Evolutionary conservation across 2,113 vertebrate genomes (phyloP).

Genomic region (Phylloscopus whistleri): DNA sequence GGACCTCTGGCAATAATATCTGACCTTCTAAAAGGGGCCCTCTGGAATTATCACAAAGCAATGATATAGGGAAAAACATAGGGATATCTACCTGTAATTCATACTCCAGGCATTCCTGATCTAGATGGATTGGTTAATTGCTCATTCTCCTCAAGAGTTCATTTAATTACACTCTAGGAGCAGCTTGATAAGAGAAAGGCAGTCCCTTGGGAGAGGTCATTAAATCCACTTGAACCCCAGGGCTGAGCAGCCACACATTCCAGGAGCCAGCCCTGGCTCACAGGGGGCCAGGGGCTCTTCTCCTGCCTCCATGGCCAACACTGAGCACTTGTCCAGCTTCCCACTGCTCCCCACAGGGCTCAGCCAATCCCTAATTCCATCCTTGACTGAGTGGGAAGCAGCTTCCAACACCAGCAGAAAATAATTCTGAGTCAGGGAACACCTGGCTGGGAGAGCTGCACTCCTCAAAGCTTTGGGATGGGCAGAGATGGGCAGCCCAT

Average conservation of each 20-base stretch:
- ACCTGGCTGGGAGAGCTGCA: neutral
- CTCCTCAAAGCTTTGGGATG: neutral
- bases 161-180: conserved; percentile 61
- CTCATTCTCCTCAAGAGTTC: conserved; percentile 52
- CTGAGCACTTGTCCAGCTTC: neutral
- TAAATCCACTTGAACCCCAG: conserved; percentile 34
- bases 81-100: conserved; percentile 67
- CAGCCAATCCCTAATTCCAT: neutral
- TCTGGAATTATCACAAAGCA: conserved; percentile 2
- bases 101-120: conserved; percentile 54
- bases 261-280: neutral
- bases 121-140: conserved; percentile 56
- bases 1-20: conserved; percentile 16
- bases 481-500: neutral
- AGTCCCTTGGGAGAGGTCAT: conserved; percentile 6
- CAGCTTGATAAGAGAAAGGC: conserved; percentile 57
- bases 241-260: neutral
- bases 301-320: neutral
- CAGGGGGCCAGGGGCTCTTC: neutral
- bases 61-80: neutral
- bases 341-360: neutral
- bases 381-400: neutral
- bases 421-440: neutral
- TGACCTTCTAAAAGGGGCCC: neutral
- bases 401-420: neutral